Conservation (phyloP, 2,888 invertebrate species). For the Nebria salina region DNA sequence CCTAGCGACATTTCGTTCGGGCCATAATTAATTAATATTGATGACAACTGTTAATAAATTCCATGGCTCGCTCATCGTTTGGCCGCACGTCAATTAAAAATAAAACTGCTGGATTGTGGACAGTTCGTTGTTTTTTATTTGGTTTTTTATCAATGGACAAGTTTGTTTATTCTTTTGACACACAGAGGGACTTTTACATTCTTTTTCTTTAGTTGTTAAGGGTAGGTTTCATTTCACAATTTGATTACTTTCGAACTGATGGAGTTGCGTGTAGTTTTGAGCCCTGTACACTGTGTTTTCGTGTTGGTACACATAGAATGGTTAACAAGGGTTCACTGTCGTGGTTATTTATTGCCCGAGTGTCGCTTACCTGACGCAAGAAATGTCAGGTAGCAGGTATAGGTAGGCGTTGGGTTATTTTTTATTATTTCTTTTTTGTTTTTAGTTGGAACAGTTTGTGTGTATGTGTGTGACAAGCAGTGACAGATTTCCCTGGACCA, state of each 20-base stretch:
- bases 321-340: constrained; percentile 62
- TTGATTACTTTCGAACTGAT: constrained; percentile 50
- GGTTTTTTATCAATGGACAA: constrained; percentile 55
- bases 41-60: constrained; percentile 59
- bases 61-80: constrained; percentile 56
- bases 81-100: constrained; percentile 59
- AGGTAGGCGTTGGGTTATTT: constrained; percentile 62
- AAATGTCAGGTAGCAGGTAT: constrained; percentile 61
- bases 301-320: constrained; percentile 58
- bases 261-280: not conserved
- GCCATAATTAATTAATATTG: constrained; percentile 58
- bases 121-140: constrained; percentile 38
- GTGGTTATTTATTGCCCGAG: constrained; percentile 61
- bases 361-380: constrained; percentile 58
- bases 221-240: constrained; percentile 56
- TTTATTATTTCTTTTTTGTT: constrained; percentile 53
- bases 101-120: constrained; percentile 56
- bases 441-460: constrained; percentile 46
- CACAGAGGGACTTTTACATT: constrained; percentile 55
- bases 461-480: constrained; percentile 46
- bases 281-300: constrained; percentile 56
- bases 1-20: constrained; percentile 30
- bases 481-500: constrained; percentile 46
- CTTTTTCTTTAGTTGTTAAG: constrained; percentile 52
- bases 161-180: constrained; percentile 61